phyloP scores from a whole-genome alignment of 2,888 invertebrate species.

The Nomada ferruginata region DNA sequence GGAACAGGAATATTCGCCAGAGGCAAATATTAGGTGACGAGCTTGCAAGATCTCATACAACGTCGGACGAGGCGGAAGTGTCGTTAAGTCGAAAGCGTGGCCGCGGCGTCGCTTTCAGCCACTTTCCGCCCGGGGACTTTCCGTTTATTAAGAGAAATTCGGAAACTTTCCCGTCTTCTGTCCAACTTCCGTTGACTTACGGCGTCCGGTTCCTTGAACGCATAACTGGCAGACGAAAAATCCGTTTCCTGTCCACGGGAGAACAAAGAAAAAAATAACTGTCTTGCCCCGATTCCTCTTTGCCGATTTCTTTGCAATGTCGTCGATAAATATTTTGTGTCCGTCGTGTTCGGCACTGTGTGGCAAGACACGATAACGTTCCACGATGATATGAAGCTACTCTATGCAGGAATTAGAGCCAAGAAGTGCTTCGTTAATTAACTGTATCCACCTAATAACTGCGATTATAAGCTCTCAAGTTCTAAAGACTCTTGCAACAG shows the following conservation, averaged over 20 bases:
- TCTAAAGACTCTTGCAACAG: neutral
- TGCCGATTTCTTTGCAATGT: neutral
- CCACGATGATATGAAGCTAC: neutral
- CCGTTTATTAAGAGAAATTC: slow-evolving; percentile 69
- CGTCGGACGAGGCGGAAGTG: slow-evolving; percentile 40
- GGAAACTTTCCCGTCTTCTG: slow-evolving; percentile 60
- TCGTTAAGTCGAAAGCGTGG: slow-evolving; percentile 62
- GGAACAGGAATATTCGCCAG: slow-evolving; percentile 41
- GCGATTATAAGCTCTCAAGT: neutral
- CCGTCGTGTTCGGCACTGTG: too few species aligned
- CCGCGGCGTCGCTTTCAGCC: slow-evolving; percentile 43
- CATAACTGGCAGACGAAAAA: neutral
- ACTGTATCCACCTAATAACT: neutral
- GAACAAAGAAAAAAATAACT: neutral
- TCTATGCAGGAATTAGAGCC: neutral
- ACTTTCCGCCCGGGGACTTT: slow-evolving; percentile 51
- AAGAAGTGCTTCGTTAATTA: neutral
- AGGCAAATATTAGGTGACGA: slow-evolving; percentile 64
- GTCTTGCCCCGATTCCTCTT: neutral
- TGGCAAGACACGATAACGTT: neutral
- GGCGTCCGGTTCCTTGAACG: slow-evolving; percentile 20
- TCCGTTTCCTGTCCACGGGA: neutral
- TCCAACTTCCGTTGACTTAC: slow-evolving; percentile 49
- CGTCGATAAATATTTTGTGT: neutral
- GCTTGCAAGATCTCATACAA: slow-evolving; percentile 52